Evolutionary conservation across 2,797 vertebrate species (phyloP).

Genomic region (Crax fasciolata): DNA sequence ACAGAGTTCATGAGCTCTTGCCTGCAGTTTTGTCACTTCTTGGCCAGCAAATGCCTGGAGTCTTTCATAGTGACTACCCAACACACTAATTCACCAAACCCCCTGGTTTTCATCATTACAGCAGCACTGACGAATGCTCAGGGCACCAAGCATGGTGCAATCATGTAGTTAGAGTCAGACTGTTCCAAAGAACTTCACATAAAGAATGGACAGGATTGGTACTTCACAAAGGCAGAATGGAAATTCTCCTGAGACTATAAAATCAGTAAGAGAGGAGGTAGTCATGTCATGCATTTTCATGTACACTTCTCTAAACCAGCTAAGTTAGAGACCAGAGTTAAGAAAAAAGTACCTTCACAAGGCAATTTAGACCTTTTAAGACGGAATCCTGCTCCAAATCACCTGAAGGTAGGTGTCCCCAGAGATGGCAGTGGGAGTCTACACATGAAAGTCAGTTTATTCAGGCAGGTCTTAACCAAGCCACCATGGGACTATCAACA

Average conservation of each 20-base stretch:
- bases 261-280: neutral
- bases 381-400: neutral
- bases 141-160: neutral
- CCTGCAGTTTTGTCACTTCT: neutral
- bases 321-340: neutral
- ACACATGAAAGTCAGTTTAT: neutral
- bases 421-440: neutral
- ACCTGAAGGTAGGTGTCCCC: neutral
- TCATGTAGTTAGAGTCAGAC: neutral
- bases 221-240: neutral
- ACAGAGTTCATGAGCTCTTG: neutral
- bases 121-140: neutral
- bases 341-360: neutral
- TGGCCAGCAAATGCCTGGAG: neutral
- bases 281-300: neutral
- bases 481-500: accelerated
- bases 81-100: neutral
- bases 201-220: neutral
- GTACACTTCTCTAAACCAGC: neutral
- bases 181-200: neutral
- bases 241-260: neutral
- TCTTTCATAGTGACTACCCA: neutral
- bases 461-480: neutral
- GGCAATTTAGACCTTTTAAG: neutral
- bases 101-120: neutral